Percentiles rank a stretch among this genome's conserved stretches.
These are phyloP conservation scores for Zaprionus nigranus DNA, from an alignment of 1,140 invertebrate species.

Conservation along the genomic window DNA sequence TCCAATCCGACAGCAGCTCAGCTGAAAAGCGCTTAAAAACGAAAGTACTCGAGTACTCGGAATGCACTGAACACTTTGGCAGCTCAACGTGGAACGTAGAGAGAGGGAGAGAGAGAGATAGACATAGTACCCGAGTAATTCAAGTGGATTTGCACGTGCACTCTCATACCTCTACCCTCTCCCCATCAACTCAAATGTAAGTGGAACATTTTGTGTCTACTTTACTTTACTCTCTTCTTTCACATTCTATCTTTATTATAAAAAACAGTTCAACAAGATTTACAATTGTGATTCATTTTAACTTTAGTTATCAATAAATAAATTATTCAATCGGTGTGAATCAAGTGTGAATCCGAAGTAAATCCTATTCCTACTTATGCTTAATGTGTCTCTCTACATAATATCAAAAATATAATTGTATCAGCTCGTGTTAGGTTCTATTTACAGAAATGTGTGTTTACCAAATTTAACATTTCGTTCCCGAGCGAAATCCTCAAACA, in stretches of 20 bases:
- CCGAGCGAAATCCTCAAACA: background rate
- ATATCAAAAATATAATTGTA: constrained; percentile 3
- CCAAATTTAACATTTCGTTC: background rate
- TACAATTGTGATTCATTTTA: constrained; percentile 6
- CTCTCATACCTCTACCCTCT: background rate
- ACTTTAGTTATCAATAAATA: constrained; percentile 22
- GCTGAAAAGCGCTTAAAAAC: constrained; percentile 54
- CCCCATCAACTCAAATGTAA: background rate
- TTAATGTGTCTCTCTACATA: background rate
- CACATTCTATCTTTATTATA: constrained; percentile 17
- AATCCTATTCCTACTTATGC: background rate
- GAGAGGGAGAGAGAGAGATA: background rate
- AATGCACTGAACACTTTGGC: constrained; percentile 57
- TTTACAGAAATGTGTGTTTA: background rate
- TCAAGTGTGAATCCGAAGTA: background rate
- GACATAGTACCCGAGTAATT: constrained; percentile 35
- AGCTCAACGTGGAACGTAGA: constrained; percentile 1
- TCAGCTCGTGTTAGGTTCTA: background rate
- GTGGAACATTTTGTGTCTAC: background rate
- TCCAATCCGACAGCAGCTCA: constrained; percentile 7
- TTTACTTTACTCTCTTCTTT: background rate
- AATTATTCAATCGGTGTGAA: background rate
- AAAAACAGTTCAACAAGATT: constrained; percentile 25
- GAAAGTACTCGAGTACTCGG: constrained; percentile 46
- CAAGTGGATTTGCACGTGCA: constrained; percentile 59